Base-by-base conservation (phyloP, 2,888 invertebrate genomes). In the Trisateles emortualis region DNA sequence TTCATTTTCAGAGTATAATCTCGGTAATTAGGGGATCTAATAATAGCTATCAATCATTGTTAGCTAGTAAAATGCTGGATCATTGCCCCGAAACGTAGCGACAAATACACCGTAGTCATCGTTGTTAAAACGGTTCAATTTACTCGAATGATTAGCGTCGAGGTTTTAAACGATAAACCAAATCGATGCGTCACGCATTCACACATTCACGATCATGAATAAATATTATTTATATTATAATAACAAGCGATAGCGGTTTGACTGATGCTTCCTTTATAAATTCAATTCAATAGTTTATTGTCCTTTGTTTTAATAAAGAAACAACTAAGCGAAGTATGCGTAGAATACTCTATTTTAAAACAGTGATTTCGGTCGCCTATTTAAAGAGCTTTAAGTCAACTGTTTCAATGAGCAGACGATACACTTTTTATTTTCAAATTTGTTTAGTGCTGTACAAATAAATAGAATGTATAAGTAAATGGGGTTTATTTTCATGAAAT, bases 121-220 rank as follows among this genome's bases (percentile, higher is more conserved):
- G 57, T 63, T 63, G 60, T 53, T 65, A 72, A 74, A 76, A 71
- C 62, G 53, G 64, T 70, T 73, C 71, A 69, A 74, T 81, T 77
- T 74, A 69, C 70, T 64, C 44, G 65, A 72, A 73, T 69, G 71
- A 73, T 83, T 81, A 78, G 75, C 69, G 66, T 67, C 66, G 72
- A 74, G 69, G 72, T 66, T 75, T 72, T 72, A 79, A 79, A 75
- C 73, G 70, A 67, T 76, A 75, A 79, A 75, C 77, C 68, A 79
- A 84, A 84, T 79, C 72, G 66, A 82, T 83, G 78, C 78, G 81
- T 79, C 80, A 79, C 72, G 64, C 68, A 64, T 72, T 67, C 68
- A 71, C 71, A 70, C 67, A 64, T 60, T 66, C 62, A 64, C 63
- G 42, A 50, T 45, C 42, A 36, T 35, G 46, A 35, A 33, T 48